Percentiles rank a stretch among this genome's conserved stretches.
Conservation (phyloP, 2,797 vertebrate genomes). For the Bufotes viridis region DNA sequence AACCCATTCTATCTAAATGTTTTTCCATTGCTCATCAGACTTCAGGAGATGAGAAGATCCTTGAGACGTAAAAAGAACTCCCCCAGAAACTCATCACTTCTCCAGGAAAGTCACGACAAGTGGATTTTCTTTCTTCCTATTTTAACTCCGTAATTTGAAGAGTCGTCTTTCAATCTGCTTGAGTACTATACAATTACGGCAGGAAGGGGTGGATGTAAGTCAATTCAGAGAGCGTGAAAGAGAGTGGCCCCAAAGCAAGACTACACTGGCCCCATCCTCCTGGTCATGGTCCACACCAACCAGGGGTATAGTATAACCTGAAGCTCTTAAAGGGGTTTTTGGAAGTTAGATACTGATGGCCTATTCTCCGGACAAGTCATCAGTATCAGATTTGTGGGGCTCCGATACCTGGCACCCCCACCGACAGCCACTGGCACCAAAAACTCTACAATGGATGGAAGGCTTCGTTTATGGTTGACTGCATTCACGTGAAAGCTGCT, state of each 20-base stretch:
- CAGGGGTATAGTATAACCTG: no score
- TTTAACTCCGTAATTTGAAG: background rate
- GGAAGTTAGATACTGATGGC: no score
- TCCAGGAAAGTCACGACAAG: background rate
- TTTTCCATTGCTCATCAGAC: background rate
- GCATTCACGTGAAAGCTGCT: no score
- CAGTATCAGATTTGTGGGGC: no score
- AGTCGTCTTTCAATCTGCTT: background rate
- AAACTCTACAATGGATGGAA: no score
- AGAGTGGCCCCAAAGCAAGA: background rate
- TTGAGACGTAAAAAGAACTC: background rate
- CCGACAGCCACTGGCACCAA: no score
- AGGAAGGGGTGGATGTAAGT: background rate
- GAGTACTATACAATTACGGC: background rate
- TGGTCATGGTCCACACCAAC: no score
- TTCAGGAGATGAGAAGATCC: background rate
- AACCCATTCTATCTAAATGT: conserved; percentile 7
- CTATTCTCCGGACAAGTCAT: no score
- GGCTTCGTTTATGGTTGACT: no score
- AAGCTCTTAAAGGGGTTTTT: no score
- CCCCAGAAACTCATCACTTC: background rate
- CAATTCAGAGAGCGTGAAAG: background rate
- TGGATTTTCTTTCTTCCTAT: background rate
- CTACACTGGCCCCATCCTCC: background rate
- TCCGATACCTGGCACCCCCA: no score